Conservation (phyloP, 2,113 vertebrate genomes). For the Xenotilapia caudafasciata region DNA sequence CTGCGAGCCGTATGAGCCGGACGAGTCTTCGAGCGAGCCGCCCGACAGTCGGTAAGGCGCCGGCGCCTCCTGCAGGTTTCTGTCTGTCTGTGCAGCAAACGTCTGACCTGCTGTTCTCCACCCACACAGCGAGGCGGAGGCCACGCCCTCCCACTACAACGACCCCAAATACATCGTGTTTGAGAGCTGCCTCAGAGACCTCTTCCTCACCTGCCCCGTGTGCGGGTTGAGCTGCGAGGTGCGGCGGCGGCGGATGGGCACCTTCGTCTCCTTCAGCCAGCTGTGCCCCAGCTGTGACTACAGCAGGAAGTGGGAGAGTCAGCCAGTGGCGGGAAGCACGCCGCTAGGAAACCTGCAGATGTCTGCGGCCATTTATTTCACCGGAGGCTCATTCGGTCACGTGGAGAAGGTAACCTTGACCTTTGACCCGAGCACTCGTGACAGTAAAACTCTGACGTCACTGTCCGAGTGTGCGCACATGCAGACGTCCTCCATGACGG, state of each 20-base stretch:
- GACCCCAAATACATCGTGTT: background rate
- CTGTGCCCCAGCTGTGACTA: background rate
- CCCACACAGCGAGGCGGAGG: background rate
- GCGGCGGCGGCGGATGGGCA: background rate
- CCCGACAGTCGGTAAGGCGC: background rate
- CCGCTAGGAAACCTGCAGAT: background rate
- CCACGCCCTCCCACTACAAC: background rate
- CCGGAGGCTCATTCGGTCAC: background rate
- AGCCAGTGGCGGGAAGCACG: background rate
- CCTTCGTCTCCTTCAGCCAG: background rate
- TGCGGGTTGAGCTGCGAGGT: background rate
- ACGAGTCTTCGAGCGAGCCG: background rate
- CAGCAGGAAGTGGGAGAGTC: background rate
- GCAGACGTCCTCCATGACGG: background rate
- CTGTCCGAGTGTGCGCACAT: background rate
- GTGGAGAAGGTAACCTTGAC: background rate
- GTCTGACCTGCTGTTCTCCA: background rate
- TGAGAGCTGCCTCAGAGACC: background rate
- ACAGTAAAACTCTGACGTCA: background rate
- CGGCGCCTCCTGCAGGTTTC: fast-evolving
- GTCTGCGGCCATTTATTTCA: background rate
- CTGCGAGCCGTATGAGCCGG: background rate
- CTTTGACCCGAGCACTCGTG: background rate
- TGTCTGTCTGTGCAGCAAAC: background rate
- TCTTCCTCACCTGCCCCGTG: background rate